These are phyloP conservation scores for Apis laboriosa DNA, from an alignment of 1,140 invertebrate genomes.

Conservation along the genomic window DNA sequence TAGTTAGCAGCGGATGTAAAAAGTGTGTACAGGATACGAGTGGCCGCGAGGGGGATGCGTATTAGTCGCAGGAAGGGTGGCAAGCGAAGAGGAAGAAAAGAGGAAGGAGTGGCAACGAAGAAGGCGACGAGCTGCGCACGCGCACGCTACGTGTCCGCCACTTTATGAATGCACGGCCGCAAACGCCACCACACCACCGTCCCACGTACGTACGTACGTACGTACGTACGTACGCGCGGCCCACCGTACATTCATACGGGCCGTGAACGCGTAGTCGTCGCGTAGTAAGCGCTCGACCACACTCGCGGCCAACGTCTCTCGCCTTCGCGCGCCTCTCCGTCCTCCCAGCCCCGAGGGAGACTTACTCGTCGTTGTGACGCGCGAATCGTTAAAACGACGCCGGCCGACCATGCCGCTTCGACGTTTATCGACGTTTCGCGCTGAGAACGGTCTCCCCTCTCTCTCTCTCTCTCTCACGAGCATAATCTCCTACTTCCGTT, in stretches of 20 bases:
- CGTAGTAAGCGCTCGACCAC: slow-evolving; percentile 50
- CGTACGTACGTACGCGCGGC: slow-evolving; percentile 40
- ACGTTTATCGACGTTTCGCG: neutral
- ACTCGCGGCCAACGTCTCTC: slow-evolving; percentile 39
- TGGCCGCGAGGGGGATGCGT: slow-evolving; percentile 39
- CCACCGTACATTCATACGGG: slow-evolving; percentile 63
- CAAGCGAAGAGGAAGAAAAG: slow-evolving; percentile 55
- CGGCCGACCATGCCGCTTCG: neutral
- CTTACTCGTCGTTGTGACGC: slow-evolving; percentile 35
- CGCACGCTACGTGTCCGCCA: slow-evolving; percentile 68
- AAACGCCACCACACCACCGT: slow-evolving; percentile 45
- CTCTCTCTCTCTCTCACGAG: no score
- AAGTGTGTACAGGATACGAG: slow-evolving; percentile 38
- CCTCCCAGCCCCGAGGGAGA: slow-evolving; percentile 27
- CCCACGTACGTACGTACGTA: no score
- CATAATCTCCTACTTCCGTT: no score
- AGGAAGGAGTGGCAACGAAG: slow-evolving; percentile 51
- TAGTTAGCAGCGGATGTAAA: slow-evolving; percentile 34
- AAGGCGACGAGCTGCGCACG: slow-evolving; percentile 62
- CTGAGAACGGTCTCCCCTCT: no score
- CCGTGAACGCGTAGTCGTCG: slow-evolving; percentile 50
- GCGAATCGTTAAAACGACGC: slow-evolving; percentile 55
- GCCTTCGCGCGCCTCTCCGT: neutral
- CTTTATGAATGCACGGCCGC: slow-evolving; percentile 74
- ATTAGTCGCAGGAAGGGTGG: slow-evolving; percentile 50